Base-by-base conservation (phyloP, 1,140 invertebrate genomes). In the Archivesica marissinica region DNA sequence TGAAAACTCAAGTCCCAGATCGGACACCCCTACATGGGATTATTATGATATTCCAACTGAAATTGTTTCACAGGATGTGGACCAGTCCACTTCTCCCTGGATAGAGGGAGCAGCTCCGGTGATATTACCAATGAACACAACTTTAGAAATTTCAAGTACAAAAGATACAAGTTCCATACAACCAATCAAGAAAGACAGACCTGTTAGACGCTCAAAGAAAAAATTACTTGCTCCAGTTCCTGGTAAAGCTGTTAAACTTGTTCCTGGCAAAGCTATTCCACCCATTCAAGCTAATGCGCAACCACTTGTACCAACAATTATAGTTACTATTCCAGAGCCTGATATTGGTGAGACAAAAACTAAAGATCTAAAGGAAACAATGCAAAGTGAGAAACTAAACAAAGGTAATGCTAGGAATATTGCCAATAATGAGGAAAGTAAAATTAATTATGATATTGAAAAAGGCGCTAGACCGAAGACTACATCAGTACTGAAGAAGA, bases 21-120 rank as follows among this genome's bases (percentile, higher is more conserved):
- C 91, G 68, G 88, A 90, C 80, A 91, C 90, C 4, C 91, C 90
- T 41, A 87, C 89, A 0, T 91, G 90, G 90, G 90, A 91, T 79
- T 91, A 88, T 75, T 91, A 91, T 80, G 90, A 88, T 20, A 88
- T 89, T 54, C 78, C 87, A 17, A 50, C 79, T 41, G 87, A 88
- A 76, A 83, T 87, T 28, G 47, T 54, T 6, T 35, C 68, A 38
- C 50, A 66, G 38, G 38, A 44, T 33, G 13, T 17, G 41, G 66
- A 79, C 20, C 39, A 61, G 1, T 35, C 25, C 47, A 50, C n/a
- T 38, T 33, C 68, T 23, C 68, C 68, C 15, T 83, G 80, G 56
- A 72, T 74, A 41, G 52, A 78, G 47, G 72, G 78, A 28, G 75
- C 74, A 80, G 68, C 86, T 35, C 85, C 82, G 2, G 86, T 88